Base-by-base conservation (phyloP, 2,797 vertebrate genomes). In the Muscicapa striata region DNA sequence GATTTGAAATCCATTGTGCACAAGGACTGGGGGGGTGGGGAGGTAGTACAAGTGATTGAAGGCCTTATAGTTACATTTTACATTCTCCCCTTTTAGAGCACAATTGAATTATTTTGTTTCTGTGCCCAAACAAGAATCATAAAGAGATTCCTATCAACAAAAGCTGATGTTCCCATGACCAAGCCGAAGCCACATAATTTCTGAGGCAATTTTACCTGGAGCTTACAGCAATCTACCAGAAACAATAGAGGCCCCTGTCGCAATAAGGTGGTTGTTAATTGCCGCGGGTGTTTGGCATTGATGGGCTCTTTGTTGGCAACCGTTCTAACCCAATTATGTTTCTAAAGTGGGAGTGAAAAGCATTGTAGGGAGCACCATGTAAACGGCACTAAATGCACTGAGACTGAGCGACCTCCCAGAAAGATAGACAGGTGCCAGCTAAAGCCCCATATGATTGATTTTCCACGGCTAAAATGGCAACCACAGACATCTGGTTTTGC, bases 371-470 rank as follows among this genome's bases (percentile, higher is more conserved):
- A 90, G 79, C 64, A 78, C 36, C 74, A 27, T 92, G 86, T 94
- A 95, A 94, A 88, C 49, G 52, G 73, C 40, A 64, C 61, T 87
- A 87, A 93, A 70, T 70, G 89, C 69, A 79, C 45, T 1, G 63
- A 75, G 72, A 67, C 72, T 38, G 49, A 90, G 78, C 5, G 91
- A 97, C 97, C 95, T 95, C 96, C 94, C 94, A 96, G 96, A 95
- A 96, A 91, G 94, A 95, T 1, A 94, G 94, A 93, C 96, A 96
- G 97, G 95, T 97, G 95, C 86, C 90, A 88, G 70, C 86, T 89
- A 96, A 97, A 96, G 90, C 94, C 64, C 93, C 95, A 58, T 94
- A 93, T 30, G 90, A 97, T 96, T 95, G 96, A 97, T 97, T 97
- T 96, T 92, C 88, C 91, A 92, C 22, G 84, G 91, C 90, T 92